Evolutionary conservation across 2,113 vertebrate species (phyloP), one percentile per base, ranked within the genome.

Genomic region (Paralichthys olivaceus): DNA sequence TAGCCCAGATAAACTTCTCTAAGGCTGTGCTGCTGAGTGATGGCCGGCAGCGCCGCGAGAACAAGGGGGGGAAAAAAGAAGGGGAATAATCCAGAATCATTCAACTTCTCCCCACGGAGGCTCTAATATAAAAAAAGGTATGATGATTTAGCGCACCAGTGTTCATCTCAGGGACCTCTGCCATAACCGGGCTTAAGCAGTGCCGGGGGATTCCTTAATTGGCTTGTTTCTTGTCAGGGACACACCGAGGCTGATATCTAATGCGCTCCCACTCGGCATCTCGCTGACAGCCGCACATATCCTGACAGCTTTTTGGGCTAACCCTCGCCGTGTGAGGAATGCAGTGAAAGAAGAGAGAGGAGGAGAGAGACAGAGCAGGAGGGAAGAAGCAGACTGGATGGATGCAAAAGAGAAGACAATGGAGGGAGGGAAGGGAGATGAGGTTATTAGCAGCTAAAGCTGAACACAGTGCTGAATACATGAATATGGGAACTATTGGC

Each of bases 211-310:
- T 84, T 85, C 86, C 84, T 91, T 94, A 94, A 94, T 93, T 93
- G 93, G 92, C 92, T 93, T 90, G 89, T 93, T 93, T 90, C 91
- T 92, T 93, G 91, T 93, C 92, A 91, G 90, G 91, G 92, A 92
- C 92, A 90, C 87, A 82, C 87, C 60, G 77, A 86, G 91, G 90
- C 90, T 84, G 86, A 89, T 90, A 90, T 89, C 89, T 91, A 93
- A 92, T 91, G 87, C 72, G 75, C 91, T 93, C 88, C 91, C 89
- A 85, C 84, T 87, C 87, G 86, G 85, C 88, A 84, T 91, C 90
- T 88, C 85, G 25, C 90, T 91, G 92, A 91, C 91, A 90, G 83
- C 69, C 45, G 86, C 87, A 88, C 88, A 88, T 70, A 86, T 86
- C 84, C 81, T 90, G 89, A 89, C 89, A 89, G 88, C 70, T 89